A percentile compares a stretch with the other conserved stretches of the same genome.
Evolutionary conservation across 2,113 vertebrate species (phyloP).

Genomic region (Zosterops pallidus): DNA sequence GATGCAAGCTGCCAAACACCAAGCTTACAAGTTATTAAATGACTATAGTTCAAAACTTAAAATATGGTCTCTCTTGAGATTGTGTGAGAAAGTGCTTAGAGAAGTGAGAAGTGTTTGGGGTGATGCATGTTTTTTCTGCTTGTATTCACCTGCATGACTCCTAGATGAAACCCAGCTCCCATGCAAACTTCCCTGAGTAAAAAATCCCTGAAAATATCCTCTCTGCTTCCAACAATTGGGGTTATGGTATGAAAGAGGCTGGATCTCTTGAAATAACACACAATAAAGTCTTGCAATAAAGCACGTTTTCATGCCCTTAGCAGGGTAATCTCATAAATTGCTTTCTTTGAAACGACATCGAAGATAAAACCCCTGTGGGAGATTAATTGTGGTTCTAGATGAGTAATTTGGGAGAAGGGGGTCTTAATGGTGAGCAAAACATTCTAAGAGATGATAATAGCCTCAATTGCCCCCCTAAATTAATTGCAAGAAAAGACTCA

Average conservation of each 20-base stretch:
- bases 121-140: neutral
- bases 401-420: neutral
- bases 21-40: neutral
- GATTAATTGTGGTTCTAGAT: neutral
- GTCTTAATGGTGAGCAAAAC: neutral
- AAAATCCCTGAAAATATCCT: neutral
- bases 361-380: neutral
- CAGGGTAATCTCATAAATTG: neutral
- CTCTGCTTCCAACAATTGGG: accelerated
- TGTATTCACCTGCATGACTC: neutral
- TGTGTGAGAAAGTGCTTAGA: neutral
- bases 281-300: neutral
- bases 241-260: neutral
- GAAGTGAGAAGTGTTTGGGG: neutral
- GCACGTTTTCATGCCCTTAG: neutral
- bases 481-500: neutral
- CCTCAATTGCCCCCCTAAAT: neutral
- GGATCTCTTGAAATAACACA: neutral
- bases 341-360: neutral
- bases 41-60: neutral
- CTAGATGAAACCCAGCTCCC: neutral
- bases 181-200: neutral
- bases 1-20: neutral
- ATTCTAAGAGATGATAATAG: neutral
- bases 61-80: neutral